A percentile compares a stretch with the other conserved stretches of the same genome.
Conservation (phyloP, 2,113 vertebrate genomes). For the Geococcyx californianus region DNA sequence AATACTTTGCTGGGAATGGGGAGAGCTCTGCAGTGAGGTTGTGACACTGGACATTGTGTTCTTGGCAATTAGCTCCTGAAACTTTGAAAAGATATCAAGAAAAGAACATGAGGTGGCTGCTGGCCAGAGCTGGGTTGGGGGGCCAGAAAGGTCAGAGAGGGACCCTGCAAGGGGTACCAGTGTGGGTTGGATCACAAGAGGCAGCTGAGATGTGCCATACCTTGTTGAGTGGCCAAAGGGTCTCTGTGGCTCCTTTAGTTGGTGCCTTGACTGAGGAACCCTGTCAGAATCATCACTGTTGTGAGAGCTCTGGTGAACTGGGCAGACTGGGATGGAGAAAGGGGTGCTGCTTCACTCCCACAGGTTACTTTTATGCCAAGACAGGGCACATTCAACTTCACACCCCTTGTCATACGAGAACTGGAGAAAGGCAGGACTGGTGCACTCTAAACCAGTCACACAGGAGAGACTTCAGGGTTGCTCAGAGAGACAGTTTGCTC, state of each 20-base stretch:
- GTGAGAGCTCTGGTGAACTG: not conserved
- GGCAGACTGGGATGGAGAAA: not conserved
- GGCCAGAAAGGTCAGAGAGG: accelerated
- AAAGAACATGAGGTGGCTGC: not conserved
- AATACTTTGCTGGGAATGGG: slow-evolving; percentile 47
- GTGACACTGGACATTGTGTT: slow-evolving; percentile 28
- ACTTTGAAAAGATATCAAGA: not conserved
- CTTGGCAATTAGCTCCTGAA: slow-evolving; percentile 39
- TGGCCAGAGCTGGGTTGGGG: not conserved
- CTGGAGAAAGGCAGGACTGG: not conserved
- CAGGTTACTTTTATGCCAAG: not conserved
- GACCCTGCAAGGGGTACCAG: not conserved
- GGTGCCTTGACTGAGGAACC: not conserved
- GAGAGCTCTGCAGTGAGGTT: not conserved
- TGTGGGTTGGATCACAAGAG: not conserved
- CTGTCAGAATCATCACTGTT: not conserved
- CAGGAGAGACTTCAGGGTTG: not conserved
- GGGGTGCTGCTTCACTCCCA: not conserved
- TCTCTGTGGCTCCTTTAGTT: not conserved
- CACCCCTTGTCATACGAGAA: not conserved
- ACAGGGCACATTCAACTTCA: not conserved
- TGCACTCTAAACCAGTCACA: not conserved
- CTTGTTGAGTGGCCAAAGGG: not conserved
- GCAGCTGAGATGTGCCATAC: not conserved
- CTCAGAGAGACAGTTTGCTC: not conserved